Conservation (phyloP, 64 coral and sea anemone genomes). For the Montipora cactus region DNA sequence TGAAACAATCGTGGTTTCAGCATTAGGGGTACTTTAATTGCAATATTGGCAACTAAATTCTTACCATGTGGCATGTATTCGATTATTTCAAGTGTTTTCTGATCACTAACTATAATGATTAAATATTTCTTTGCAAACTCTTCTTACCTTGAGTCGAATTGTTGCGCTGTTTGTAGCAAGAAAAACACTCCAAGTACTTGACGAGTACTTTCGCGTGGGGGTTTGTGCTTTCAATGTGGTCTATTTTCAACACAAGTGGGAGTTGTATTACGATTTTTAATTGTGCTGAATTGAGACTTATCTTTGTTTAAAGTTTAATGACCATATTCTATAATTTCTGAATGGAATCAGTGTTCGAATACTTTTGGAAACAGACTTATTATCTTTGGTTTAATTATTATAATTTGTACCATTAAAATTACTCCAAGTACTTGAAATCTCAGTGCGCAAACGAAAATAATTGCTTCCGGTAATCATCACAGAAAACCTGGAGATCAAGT, state of each 20-base stretch:
- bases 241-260: not conserved
- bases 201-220: too few relatives aligned
- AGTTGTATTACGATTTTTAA: not conserved
- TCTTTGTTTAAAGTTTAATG: not conserved
- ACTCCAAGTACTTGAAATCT: not conserved
- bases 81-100: too few relatives aligned
- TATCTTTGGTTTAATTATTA: not conserved
- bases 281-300: not conserved
- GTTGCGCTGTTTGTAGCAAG: too few relatives aligned
- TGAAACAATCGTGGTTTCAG: too few relatives aligned
- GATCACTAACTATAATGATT: too few relatives aligned
- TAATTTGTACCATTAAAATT: not conserved
- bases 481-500: not conserved
- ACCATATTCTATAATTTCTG: not conserved
- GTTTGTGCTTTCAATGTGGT: not conserved
- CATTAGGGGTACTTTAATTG: too few relatives aligned
- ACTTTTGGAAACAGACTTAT: not conserved
- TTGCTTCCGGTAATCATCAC: not conserved
- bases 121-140: too few relatives aligned
- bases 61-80: too few relatives aligned
- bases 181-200: too few relatives aligned
- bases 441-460: not conserved
- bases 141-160: too few relatives aligned
- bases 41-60: too few relatives aligned
- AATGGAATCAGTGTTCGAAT: not conserved